Percentiles rank a stretch among this genome's conserved stretches.
These are phyloP conservation scores for Malurus splendens DNA, from an alignment of 2,797 vertebrate genomes.

Conservation along the genomic window DNA sequence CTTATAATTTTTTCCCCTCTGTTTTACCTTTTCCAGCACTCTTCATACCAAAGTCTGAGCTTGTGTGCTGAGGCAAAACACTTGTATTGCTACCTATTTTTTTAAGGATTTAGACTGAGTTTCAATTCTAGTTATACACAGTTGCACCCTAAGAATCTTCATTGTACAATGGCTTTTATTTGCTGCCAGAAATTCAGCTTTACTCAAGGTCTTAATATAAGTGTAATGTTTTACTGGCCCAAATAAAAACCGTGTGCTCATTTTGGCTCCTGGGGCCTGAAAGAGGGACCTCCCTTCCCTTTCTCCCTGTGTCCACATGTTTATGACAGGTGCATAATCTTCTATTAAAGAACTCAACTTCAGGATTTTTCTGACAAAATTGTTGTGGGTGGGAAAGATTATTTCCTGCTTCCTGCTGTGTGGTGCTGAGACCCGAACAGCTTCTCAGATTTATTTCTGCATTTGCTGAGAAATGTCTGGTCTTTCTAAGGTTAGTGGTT, in stretches of 20 bases:
- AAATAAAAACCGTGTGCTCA: not conserved
- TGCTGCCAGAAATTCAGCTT: not conserved
- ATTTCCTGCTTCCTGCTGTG: not conserved
- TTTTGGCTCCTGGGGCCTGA: not conserved
- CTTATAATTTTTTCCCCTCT: not conserved
- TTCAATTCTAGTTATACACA: not conserved
- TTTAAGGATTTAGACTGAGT: not conserved
- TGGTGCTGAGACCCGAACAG: not conserved
- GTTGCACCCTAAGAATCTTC: accelerated
- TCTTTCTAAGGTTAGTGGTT: not conserved
- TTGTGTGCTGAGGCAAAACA: not conserved
- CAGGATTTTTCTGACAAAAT: not conserved
- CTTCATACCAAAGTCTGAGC: not conserved
- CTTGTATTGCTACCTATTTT: accelerated
- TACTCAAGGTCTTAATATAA: not conserved
- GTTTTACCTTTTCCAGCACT: not conserved
- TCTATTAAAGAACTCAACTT: not conserved
- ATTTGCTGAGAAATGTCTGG: not conserved
- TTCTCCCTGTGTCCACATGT: not conserved
- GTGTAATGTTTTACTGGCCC: not conserved
- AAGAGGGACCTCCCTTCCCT: not conserved
- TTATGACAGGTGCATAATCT: not conserved
- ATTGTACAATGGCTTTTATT: not conserved
- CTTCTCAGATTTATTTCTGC: not conserved
- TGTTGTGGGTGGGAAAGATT: accelerated